These are phyloP conservation scores for Catharus fuscescens DNA, from an alignment of 2,113 vertebrate species.

Conservation along the genomic window DNA sequence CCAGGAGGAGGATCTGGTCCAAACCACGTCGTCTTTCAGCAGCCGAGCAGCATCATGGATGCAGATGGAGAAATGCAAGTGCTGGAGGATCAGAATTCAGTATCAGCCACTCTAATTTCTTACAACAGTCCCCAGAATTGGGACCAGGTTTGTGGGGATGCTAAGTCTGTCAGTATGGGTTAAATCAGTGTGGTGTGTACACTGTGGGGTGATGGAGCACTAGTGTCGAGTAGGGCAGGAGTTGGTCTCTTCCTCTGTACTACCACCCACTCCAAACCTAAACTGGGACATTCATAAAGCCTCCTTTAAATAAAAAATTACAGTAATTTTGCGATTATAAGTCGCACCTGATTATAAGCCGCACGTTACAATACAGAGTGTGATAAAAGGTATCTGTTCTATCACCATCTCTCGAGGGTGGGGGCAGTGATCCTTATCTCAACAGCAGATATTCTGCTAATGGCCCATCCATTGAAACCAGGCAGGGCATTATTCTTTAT, in stretches of 20 bases:
- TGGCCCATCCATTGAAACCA: too few relatives aligned
- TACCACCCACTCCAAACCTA: neutral
- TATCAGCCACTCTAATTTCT: neutral
- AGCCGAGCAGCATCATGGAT: neutral
- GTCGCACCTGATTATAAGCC: too few relatives aligned
- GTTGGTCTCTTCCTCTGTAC: neutral
- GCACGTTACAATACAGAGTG: too few relatives aligned
- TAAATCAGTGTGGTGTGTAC: neutral
- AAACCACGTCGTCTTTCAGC: neutral
- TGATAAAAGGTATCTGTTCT: too few relatives aligned
- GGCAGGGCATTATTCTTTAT: too few relatives aligned
- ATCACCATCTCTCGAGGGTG: too few relatives aligned
- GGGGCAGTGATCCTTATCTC: too few relatives aligned
- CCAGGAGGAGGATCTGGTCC: neutral
- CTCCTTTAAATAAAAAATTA: neutral
- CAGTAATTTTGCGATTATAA: too few relatives aligned
- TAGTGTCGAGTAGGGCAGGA: neutral
- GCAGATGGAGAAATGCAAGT: constrained; percentile 1
- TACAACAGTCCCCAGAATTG: neutral
- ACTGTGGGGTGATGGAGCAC: neutral
- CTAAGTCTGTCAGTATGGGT: neutral
- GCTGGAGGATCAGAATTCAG: neutral
- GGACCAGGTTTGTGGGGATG: neutral
- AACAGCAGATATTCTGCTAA: too few relatives aligned
- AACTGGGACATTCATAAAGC: neutral